Base-by-base conservation (phyloP, 2,888 invertebrate genomes). In the Celastrina argiolus region DNA sequence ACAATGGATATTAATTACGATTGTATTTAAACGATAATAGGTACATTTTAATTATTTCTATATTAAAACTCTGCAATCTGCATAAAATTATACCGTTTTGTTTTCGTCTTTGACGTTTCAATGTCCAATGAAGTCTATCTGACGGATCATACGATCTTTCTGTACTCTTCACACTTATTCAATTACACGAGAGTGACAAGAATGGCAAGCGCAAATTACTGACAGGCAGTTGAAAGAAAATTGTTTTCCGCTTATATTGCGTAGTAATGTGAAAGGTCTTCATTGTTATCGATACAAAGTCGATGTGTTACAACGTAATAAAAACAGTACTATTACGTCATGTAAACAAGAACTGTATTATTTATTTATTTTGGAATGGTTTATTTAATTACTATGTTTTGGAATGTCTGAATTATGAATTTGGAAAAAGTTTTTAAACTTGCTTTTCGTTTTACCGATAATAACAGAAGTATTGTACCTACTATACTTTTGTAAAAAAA, bases 71-170 rank as follows among this genome's bases (percentile, higher is more conserved):
- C 51, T 51, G 76, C 75, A 74, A 72, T 74, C 28, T 28, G 74
- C 75, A 67, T 71, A 68, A 68, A n/a, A n/a, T n/a, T 66, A 73
- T 67, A 70, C 68, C 73, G 76, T 81, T 82, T 84, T 85, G 86
- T 86, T 87, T 78, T 80, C 75, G 69, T 74, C 63, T 64, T 81
- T 85, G 85, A 86, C 85, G 79, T 83, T 79, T 73, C 72, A 73
- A 72, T 75, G 76, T 70, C 80, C 81, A 81, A 84, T 82, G 75
- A 78, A 76, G 78, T 71, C 79, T 75, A 77, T 67, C 75, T 82
- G 85, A 81, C 78, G 79, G 80, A 89, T 89, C 90, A 81, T 89
- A 89, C 88, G 90, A 90, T 90, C 78, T 16, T 71, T 70, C 78
- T 71, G 56, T 83, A 84, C 76, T 78, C 45, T 72, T 84, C 74